phyloP scores from a whole-genome alignment of 2,888 invertebrate species.

The Allacma fusca region DNA sequence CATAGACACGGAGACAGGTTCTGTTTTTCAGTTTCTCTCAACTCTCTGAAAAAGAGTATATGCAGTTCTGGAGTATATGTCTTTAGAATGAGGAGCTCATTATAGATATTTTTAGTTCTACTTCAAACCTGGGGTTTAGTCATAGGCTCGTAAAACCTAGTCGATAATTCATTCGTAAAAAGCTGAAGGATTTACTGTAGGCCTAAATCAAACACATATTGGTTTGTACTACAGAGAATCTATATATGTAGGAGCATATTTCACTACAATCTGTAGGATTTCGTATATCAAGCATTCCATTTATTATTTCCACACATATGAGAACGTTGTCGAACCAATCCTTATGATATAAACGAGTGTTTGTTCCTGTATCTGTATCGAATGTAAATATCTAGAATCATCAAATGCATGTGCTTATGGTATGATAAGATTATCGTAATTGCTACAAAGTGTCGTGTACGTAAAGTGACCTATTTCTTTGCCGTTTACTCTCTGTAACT shows the following conservation, averaged over 20 bases:
- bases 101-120: too few relatives aligned
- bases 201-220: neutral
- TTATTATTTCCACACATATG: too few relatives aligned
- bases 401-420: neutral
- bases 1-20: neutral
- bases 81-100: too few relatives aligned
- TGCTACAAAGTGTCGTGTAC: neutral
- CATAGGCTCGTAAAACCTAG: neutral
- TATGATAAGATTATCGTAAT: constrained; percentile 10
- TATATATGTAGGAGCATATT: too few relatives aligned
- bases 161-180: neutral
- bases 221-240: too few relatives aligned
- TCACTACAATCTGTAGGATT: too few relatives aligned
- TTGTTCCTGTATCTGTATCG: too few relatives aligned
- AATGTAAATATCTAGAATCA: neutral
- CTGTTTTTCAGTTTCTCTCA: constrained; percentile 1
- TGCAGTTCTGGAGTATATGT: too few relatives aligned
- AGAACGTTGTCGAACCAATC: too few relatives aligned
- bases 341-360: too few relatives aligned
- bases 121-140: too few relatives aligned
- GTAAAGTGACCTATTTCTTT: neutral
- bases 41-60: neutral
- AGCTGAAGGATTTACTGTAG: neutral
- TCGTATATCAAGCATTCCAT: too few relatives aligned
- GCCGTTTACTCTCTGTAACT: neutral